Evolutionary conservation across 1,140 invertebrate genomes (phyloP).

Genomic region (Polypedilum pembai): DNA sequence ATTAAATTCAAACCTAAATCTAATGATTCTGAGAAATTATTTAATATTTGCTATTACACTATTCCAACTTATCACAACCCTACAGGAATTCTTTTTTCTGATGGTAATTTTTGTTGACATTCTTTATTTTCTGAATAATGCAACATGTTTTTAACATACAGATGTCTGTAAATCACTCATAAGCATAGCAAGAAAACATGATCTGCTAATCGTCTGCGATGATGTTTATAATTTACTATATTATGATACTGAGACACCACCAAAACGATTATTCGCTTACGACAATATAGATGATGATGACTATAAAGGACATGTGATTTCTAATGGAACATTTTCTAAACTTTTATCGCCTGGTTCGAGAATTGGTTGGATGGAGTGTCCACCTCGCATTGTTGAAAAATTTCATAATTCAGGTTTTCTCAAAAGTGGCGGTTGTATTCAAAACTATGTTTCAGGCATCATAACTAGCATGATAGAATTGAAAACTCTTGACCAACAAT

Average conservation of each 20-base stretch:
- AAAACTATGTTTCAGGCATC: conserved; percentile 54
- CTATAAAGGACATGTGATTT: conserved; percentile 52
- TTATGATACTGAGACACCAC: conserved; percentile 45
- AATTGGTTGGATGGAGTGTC: conserved; percentile 58
- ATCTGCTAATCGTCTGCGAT: conserved; percentile 54
- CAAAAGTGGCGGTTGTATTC: conserved; percentile 52
- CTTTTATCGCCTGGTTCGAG: conserved; percentile 56
- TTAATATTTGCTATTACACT: conserved; percentile 55
- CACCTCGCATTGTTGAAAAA: conserved; percentile 43
- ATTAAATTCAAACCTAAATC: conserved; percentile 33
- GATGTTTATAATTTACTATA: conserved; percentile 61
- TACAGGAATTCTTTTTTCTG: conserved; percentile 48
- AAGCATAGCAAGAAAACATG: conserved; percentile 48
- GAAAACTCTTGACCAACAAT: conserved; percentile 46
- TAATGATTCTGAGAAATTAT: conserved; percentile 45
- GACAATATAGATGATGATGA: conserved; percentile 44
- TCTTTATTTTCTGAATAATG: too few species aligned
- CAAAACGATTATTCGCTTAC: conserved; percentile 50
- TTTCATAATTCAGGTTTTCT: conserved; percentile 47
- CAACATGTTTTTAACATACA: conserved; percentile 34
- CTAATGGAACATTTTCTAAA: conserved; percentile 61
- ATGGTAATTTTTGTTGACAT: conserved; percentile 40
- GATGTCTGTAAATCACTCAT: conserved; percentile 47
- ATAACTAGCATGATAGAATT: conserved; percentile 49
- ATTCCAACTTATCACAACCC: conserved; percentile 62